Conservation (phyloP, 2,113 vertebrate species). For the Myocastor coypus region DNA sequence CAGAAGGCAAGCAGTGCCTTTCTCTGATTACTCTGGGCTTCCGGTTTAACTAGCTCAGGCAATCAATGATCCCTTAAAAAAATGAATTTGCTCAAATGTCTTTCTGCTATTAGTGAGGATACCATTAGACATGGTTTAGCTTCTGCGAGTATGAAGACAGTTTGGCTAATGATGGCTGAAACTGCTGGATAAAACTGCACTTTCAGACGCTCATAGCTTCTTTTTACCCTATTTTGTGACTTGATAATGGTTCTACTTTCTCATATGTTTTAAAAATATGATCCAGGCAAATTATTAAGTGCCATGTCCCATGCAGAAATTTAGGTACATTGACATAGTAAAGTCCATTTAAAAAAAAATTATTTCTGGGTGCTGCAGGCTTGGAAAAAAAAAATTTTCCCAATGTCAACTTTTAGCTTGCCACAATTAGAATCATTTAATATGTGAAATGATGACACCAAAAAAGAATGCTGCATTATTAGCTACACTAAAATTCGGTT, state of each 20-base stretch:
- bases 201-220: constrained; percentile 50
- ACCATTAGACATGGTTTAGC: constrained; percentile 79
- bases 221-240: constrained; percentile 45
- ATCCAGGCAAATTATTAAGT: constrained; percentile 61
- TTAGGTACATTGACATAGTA: constrained; percentile 3
- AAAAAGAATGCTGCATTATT: neutral
- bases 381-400: constrained; percentile 29
- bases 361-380: neutral
- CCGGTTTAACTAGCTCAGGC: constrained; percentile 67
- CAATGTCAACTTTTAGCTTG: neutral
- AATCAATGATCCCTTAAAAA: constrained; percentile 79
- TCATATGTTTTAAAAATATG: constrained; percentile 31
- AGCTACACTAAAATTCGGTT: constrained; percentile 10
- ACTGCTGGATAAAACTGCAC: constrained; percentile 62
- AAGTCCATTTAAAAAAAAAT: neutral
- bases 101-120: constrained; percentile 65
- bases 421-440: constrained; percentile 18
- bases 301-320: constrained; percentile 28
- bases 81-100: constrained; percentile 76
- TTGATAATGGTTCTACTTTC: constrained; percentile 66
- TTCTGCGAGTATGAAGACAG: constrained; percentile 68
- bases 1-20: constrained; percentile 66
- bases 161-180: constrained; percentile 75
- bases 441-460: neutral
- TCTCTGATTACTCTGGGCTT: constrained; percentile 65